Evolutionary conservation across 2,797 vertebrate genomes (phyloP), one percentile per base, ranked within the genome.

Genomic region (Schizopygopsis pylzovi): DNA sequence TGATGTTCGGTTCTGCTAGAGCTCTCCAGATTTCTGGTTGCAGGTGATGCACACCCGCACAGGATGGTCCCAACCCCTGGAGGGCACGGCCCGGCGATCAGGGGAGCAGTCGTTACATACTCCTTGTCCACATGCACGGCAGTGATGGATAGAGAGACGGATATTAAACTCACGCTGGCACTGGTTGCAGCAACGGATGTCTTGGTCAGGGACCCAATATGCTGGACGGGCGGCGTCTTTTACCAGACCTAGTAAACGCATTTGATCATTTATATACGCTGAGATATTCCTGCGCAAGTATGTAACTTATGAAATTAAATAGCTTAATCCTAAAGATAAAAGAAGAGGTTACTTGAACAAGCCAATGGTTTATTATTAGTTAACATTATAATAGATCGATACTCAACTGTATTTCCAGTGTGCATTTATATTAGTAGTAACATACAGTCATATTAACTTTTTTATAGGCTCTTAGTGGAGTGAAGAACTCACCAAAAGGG

Each of bases 171-270:
- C 97, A 86, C 95, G 97, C 91, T 95, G 96, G 93, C 98, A 99
- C 88, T 93, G 96, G 90, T 94, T 95, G 94, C 98, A 99, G 89
- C 96, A 94, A 84, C 94, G 95, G 91, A 99, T 98, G 92, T 99
- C 98, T 56, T 99, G 98, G 90, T 99, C 98, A 0, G 98, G 98
- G 85, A 99, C 97, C 98, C 98, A 99, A 93, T 99, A 99, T 0
- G 97, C 95, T 0, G 98, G 98, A 39, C 98, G 96, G 68, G 98
- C 98, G 0, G 98, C 98, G 0, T 99, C 98, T 90, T 99, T 99
- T 76, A 99, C 94, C 83, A 99, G 94, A 80, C 98, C 98, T 99
- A 76, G 0, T 54, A 71, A 71, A 63, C 73, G 2, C 7, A 37
- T 80, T 84, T 83, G 28, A 82, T 77, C 2, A 70, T 45, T 47